Conservation (phyloP, 2,113 vertebrate species). For the Malurus elegans region DNA sequence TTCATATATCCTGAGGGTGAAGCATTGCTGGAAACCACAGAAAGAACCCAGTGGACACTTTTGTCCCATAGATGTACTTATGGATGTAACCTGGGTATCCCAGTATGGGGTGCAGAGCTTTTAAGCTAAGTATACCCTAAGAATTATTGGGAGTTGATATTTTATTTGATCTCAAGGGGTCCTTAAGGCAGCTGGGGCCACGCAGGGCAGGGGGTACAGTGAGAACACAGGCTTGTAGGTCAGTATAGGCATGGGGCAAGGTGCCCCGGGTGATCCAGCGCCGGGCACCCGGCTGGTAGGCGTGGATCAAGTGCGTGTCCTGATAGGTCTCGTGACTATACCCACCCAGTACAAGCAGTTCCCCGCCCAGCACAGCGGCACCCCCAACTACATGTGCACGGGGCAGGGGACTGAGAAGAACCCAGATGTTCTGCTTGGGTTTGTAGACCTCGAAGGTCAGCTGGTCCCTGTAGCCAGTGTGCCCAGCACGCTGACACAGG, state of each 20-base stretch:
- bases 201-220: slow-evolving; percentile 31
- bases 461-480: slow-evolving; percentile 70
- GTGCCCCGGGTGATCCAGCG: slow-evolving; percentile 78
- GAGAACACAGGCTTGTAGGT: slow-evolving; percentile 65
- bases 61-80: not conserved
- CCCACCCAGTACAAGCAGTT: slow-evolving; percentile 76
- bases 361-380: slow-evolving; percentile 69
- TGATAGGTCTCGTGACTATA: slow-evolving; percentile 76
- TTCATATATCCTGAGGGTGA: not conserved
- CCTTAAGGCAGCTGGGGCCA: not conserved
- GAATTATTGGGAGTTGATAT: not conserved
- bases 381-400: slow-evolving; percentile 75
- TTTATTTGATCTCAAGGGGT: not conserved
- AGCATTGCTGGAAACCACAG: not conserved
- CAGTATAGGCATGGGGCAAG: slow-evolving; percentile 66
- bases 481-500: slow-evolving; percentile 35
- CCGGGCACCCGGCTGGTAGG: slow-evolving; percentile 67
- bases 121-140: not conserved
- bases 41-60: not conserved
- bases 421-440: slow-evolving; percentile 66
- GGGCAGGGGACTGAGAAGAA: slow-evolving; percentile 67
- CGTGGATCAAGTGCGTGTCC: slow-evolving; percentile 74
- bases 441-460: slow-evolving; percentile 76
- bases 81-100: not conserved
- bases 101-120: not conserved